Evolutionary conservation across 2,113 vertebrate species (phyloP).

Genomic region (Rhizomys pruinosus): DNA sequence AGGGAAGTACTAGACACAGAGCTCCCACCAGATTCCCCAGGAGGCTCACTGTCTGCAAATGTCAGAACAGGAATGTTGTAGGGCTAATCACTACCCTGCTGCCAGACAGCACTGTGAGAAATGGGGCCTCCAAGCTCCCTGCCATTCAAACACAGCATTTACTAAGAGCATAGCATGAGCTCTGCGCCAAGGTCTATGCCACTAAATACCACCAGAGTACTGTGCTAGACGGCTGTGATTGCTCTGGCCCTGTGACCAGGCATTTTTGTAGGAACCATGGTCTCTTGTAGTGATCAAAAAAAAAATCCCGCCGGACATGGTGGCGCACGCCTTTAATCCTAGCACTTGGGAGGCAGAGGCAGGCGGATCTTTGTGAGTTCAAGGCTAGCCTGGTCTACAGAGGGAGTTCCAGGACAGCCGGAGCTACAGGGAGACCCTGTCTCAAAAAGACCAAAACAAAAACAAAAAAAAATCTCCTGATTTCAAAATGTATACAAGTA

Average conservation of each 20-base stretch:
- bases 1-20: not conserved
- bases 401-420: no score
- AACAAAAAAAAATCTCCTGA: conserved; percentile 10
- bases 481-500: conserved; percentile 23
- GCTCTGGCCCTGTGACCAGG: not conserved
- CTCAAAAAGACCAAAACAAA: no score
- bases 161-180: not conserved
- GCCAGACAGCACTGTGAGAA: not conserved
- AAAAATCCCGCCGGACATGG: no score
- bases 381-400: no score
- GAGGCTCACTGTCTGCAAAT: not conserved
- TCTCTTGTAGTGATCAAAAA: conserved; percentile 45
- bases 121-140: not conserved
- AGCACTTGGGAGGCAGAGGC: no score
- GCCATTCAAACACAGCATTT: not conserved
- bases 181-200: not conserved
- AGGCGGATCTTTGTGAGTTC: no score
- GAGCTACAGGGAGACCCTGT: no score
- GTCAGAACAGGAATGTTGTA: not conserved
- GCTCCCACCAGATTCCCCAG: fast-evolving
- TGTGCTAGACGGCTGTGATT: no score
- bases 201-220: not conserved
- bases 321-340: no score
- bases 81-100: not conserved
- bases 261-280: conserved; percentile 4